Conservation (phyloP, 2,797 vertebrate species). For the Adelosebastes latens region DNA sequence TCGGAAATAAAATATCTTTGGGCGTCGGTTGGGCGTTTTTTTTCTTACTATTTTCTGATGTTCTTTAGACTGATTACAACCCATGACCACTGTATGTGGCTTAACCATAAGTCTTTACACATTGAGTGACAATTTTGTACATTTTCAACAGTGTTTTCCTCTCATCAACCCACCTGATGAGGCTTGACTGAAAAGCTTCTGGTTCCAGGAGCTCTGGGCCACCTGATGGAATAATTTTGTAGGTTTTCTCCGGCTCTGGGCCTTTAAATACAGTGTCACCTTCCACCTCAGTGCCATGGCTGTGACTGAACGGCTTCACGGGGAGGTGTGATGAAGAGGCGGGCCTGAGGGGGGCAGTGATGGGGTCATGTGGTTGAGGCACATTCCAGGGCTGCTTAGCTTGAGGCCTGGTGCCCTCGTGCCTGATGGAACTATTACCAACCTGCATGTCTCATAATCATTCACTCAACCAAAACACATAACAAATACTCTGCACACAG, state of each 20-base stretch:
- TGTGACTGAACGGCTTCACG: background rate
- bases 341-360: constrained; percentile 27
- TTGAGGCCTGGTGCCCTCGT: constrained; percentile 40
- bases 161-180: background rate
- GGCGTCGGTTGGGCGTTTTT: fast-evolving
- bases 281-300: background rate
- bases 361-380: constrained; percentile 47
- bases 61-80: background rate
- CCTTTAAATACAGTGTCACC: background rate
- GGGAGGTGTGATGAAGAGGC: constrained; percentile 30
- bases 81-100: background rate
- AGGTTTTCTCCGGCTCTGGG: background rate
- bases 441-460: background rate
- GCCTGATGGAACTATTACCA: constrained; percentile 23
- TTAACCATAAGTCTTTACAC: background rate
- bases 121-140: background rate
- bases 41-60: no score
- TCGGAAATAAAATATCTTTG: background rate
- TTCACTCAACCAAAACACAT: background rate
- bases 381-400: constrained; percentile 75
- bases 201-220: background rate
- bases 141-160: background rate
- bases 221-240: constrained; percentile 1
- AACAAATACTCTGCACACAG: background rate
- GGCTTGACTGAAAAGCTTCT: background rate